A percentile compares a stretch with the other conserved stretches of the same genome.
phyloP scores from a whole-genome alignment of 2,113 vertebrate species.

The Pipra filicauda region DNA sequence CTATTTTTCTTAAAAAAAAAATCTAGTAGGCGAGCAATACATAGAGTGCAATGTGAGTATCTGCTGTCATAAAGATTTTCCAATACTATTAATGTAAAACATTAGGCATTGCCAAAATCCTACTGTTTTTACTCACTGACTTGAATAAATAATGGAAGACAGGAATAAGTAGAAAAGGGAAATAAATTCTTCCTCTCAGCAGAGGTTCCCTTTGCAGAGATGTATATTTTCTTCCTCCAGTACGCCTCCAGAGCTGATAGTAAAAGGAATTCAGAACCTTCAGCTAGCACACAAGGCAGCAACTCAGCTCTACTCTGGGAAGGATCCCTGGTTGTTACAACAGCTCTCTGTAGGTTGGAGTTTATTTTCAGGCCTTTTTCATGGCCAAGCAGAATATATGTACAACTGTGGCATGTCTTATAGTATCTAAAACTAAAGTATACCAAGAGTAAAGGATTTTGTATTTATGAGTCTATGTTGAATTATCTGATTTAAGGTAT shows the following conservation, averaged over 20 bases:
- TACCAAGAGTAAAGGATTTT: background rate
- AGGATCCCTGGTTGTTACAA: background rate
- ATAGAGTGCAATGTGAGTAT: background rate
- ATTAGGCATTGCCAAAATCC: slow-evolving; percentile 24
- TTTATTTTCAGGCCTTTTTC: background rate
- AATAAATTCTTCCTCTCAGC: slow-evolving; percentile 35
- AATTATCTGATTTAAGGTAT: background rate
- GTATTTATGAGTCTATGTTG: background rate
- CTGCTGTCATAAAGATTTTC: slow-evolving; percentile 19
- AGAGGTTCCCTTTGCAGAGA: background rate
- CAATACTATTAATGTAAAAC: background rate
- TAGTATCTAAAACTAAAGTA: background rate
- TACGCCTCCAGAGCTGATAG: background rate
- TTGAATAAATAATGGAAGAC: slow-evolving; percentile 43
- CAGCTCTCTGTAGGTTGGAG: background rate
- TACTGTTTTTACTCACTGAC: background rate
- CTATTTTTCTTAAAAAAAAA: background rate
- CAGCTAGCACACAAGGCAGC: background rate
- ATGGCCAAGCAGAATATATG: background rate
- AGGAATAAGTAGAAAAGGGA: background rate
- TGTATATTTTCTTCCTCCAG: background rate
- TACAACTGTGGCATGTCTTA: background rate
- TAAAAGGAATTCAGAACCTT: slow-evolving; percentile 24
- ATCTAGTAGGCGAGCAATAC: background rate
- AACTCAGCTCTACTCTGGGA: background rate